A percentile compares a stretch with the other conserved stretches of the same genome.
Evolutionary conservation across 2,113 vertebrate species (phyloP).

Genomic region (Odontesthes bonariensis): DNA sequence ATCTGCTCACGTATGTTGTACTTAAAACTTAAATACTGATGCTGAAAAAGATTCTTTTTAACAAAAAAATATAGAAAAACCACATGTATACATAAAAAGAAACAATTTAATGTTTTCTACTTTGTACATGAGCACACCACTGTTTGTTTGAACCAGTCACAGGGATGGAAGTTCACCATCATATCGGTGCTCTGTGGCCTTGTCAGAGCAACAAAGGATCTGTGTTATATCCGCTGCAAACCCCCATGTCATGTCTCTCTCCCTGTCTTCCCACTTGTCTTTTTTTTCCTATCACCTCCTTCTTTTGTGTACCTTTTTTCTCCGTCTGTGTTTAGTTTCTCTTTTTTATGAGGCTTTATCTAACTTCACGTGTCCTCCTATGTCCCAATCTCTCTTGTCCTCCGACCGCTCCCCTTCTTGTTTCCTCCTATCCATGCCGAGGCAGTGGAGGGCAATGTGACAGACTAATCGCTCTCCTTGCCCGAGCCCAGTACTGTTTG

Average conservation of each 20-base stretch:
- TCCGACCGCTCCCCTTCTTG: slow-evolving; percentile 22
- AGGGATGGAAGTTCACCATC: slow-evolving; percentile 40
- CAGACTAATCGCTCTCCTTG: slow-evolving; percentile 72
- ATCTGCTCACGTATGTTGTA: neutral
- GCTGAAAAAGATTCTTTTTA: neutral
- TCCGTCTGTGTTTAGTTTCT: neutral
- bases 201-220: slow-evolving; percentile 62
- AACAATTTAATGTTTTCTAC: neutral
- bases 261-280: neutral
- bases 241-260: neutral
- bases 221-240: slow-evolving; percentile 39
- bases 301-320: slow-evolving; percentile 1
- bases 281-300: neutral
- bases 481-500: slow-evolving; percentile 75
- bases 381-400: slow-evolving; percentile 25
- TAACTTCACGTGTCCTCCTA: slow-evolving; percentile 33
- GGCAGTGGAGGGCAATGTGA: slow-evolving; percentile 73
- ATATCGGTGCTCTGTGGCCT: slow-evolving; percentile 43
- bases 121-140: neutral
- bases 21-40: neutral
- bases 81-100: neutral
- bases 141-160: slow-evolving; percentile 50
- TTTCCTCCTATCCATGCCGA: slow-evolving; percentile 36
- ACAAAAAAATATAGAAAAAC: neutral
- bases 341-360: slow-evolving; percentile 23